A percentile compares a stretch with the other conserved stretches of the same genome.
phyloP scores from a whole-genome alignment of 1,140 invertebrate species.

The Diploscapter pachys region DNA sequence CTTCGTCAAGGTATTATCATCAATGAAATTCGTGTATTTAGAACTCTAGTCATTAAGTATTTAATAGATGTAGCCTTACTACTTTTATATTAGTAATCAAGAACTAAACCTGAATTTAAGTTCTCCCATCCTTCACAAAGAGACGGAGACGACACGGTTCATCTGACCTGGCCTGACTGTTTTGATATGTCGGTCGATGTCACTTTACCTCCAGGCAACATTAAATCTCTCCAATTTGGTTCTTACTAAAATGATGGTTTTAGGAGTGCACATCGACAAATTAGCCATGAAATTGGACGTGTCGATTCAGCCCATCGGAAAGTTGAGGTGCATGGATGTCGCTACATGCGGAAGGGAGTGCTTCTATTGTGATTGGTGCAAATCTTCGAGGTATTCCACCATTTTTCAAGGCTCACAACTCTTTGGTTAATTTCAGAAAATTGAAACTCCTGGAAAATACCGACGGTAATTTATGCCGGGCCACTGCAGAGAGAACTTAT shows the following conservation, averaged over 20 bases:
- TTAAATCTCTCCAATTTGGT: neutral
- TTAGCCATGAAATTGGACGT: slow-evolving; percentile 57
- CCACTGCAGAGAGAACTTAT: slow-evolving; percentile 56
- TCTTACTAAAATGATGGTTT: slow-evolving; percentile 5
- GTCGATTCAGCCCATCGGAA: slow-evolving; percentile 57
- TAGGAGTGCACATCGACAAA: slow-evolving; percentile 55
- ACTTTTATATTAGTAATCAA: neutral
- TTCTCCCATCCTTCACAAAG: slow-evolving; percentile 54
- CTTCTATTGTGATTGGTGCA: slow-evolving; percentile 59
- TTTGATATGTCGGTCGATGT: slow-evolving; percentile 59
- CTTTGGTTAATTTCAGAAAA: slow-evolving; percentile 39
- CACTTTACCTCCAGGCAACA: slow-evolving; percentile 49
- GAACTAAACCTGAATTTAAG: slow-evolving; percentile 26
- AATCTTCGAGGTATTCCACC: slow-evolving; percentile 40
- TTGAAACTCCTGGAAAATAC: slow-evolving; percentile 57
- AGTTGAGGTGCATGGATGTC: slow-evolving; percentile 57
- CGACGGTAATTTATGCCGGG: slow-evolving; percentile 56
- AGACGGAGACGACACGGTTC: slow-evolving; percentile 48
- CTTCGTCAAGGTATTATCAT: neutral
- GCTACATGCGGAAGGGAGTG: slow-evolving; percentile 57
- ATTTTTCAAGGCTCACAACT: neutral
- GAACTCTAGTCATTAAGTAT: too few species aligned
- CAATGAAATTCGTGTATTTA: too few species aligned
- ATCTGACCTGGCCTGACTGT: slow-evolving; percentile 55
- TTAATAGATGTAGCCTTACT: too few species aligned